phyloP scores from a whole-genome alignment of 2,113 vertebrate species.

The Chaetodon auriga region DNA sequence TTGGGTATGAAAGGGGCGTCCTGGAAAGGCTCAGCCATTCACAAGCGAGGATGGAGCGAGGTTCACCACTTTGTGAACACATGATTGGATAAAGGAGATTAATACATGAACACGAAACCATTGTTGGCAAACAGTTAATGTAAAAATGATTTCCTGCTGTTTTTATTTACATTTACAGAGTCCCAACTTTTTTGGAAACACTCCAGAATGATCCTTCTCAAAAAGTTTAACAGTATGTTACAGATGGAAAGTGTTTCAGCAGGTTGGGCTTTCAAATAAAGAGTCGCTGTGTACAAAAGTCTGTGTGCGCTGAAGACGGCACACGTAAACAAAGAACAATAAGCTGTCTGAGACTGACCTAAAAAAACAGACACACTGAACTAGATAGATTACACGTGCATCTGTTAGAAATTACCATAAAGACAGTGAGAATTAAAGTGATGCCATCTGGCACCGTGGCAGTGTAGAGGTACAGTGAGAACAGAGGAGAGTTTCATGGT shows the following conservation, averaged over 20 bases:
- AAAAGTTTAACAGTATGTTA: neutral
- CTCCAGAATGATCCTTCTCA: neutral
- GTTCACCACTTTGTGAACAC: no score
- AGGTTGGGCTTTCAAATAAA: neutral
- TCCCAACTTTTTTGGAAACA: neutral
- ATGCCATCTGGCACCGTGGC: constrained; percentile 76
- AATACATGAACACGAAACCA: no score
- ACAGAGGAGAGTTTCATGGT: constrained; percentile 67
- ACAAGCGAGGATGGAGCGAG: no score
- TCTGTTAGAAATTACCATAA: constrained; percentile 80
- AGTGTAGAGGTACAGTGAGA: constrained; percentile 70
- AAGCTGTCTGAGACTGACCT: constrained; percentile 71
- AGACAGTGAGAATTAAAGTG: constrained; percentile 75
- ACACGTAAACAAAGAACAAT: constrained; percentile 61
- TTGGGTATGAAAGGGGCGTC: no score
- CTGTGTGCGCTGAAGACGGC: neutral
- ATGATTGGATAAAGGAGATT: no score
- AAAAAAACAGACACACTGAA: constrained; percentile 75
- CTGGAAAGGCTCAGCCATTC: no score
- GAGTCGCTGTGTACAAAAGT: neutral
- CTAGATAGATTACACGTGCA: constrained; percentile 75
- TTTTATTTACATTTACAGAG: no score
- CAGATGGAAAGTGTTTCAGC: neutral
- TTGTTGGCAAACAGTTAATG: no score
- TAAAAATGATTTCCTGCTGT: no score